Conservation (phyloP, 1,140 invertebrate genomes). For the Diorhabda sublineata region DNA sequence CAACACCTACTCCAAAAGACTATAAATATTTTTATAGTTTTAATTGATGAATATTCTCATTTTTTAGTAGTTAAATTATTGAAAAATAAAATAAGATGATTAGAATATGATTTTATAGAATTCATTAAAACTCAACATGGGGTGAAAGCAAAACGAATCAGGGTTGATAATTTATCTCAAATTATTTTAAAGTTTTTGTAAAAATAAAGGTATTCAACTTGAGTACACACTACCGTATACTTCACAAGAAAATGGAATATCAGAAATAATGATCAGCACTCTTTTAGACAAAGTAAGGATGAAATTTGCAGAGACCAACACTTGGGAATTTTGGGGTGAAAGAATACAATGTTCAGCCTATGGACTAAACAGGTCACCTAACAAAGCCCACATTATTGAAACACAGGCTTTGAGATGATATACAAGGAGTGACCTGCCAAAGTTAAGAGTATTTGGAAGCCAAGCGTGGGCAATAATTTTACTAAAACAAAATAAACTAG, state of each 20-base stretch:
- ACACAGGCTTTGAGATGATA: constrained; percentile 7
- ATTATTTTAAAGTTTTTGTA: constrained; percentile 30
- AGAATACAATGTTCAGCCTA: constrained; percentile 24
- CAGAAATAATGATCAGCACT: constrained; percentile 49
- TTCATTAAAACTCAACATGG: constrained; percentile 15
- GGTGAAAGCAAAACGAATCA: constrained; percentile 11
- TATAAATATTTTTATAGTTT: constrained; percentile 14
- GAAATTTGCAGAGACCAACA: constrained; percentile 38
- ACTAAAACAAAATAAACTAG: constrained; percentile 13
- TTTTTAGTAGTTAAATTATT: constrained; percentile 23
- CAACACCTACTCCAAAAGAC: neutral
- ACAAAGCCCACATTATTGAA: neutral
- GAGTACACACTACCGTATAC: constrained; percentile 43
- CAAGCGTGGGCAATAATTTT: constrained; percentile 14
- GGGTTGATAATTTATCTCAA: constrained; percentile 32
- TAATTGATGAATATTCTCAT: constrained; percentile 21
- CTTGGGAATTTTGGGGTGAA: constrained; percentile 31
- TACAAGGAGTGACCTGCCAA: constrained; percentile 14
- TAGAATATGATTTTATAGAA: constrained; percentile 15
- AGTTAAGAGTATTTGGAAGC: constrained; percentile 21
- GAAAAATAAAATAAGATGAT: constrained; percentile 20
- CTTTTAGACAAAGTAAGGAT: constrained; percentile 47
- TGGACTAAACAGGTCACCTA: constrained; percentile 17
- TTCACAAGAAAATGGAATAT: constrained; percentile 52
- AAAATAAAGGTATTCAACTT: constrained; percentile 29